phyloP scores from a whole-genome alignment of 2,888 invertebrate species.

The Sarcophaga rosellei region DNA sequence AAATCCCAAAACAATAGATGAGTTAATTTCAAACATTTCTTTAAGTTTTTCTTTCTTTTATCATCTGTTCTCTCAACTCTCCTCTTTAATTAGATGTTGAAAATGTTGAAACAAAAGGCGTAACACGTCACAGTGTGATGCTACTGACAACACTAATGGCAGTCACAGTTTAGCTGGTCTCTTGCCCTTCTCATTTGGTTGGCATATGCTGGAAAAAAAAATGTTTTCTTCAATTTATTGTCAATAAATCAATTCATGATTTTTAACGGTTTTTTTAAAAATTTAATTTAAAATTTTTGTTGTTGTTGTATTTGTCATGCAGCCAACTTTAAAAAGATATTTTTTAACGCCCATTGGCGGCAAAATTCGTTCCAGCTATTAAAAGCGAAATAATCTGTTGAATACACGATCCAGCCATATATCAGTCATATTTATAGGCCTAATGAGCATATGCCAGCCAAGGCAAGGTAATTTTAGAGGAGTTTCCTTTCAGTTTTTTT shows the following conservation, averaged over 20 bases:
- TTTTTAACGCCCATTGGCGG: conserved; percentile 64
- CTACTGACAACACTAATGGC: conserved; percentile 62
- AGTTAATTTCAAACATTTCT: conserved; percentile 54
- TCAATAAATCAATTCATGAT: conserved; percentile 52
- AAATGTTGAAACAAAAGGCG: conserved; percentile 68
- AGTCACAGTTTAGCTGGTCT: conserved; percentile 60
- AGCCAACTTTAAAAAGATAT: conserved; percentile 44
- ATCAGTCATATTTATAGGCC: too few relatives aligned
- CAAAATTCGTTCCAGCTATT: conserved; percentile 54
- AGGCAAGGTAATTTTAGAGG: too few relatives aligned
- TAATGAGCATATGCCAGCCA: too few relatives aligned
- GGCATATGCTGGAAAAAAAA: neutral
- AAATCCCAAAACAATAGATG: conserved; percentile 53
- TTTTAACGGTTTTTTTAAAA: conserved; percentile 37
- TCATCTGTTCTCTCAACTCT: neutral
- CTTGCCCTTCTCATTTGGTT: conserved; percentile 8
- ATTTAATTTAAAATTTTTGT: neutral
- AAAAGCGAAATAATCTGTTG: neutral
- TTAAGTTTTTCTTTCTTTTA: neutral
- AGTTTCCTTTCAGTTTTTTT: too few relatives aligned
- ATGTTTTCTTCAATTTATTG: conserved; percentile 46
- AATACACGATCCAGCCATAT: too few relatives aligned
- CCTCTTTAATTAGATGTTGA: conserved; percentile 49
- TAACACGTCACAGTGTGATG: conserved; percentile 70
- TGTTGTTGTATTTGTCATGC: neutral